Conservation (phyloP, 1,140 invertebrate genomes). For the Cotesia typhae region DNA sequence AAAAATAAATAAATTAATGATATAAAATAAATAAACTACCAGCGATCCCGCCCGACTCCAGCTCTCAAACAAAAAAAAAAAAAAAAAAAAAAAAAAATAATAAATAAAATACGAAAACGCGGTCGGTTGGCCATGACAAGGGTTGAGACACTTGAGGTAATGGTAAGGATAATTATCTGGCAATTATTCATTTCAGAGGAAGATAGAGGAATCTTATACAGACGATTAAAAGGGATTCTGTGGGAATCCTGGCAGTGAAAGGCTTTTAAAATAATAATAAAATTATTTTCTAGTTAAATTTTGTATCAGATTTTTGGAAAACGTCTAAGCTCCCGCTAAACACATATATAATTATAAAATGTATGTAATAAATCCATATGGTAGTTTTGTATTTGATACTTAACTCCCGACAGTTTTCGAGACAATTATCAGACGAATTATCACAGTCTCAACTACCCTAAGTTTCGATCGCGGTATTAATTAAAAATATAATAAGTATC, state of each 20-base stretch:
- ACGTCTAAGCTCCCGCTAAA: not conserved
- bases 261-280: slow-evolving; percentile 14
- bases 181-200: not conserved
- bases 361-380: not conserved
- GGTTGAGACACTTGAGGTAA: not conserved
- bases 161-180: slow-evolving; percentile 16
- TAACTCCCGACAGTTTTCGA: not conserved
- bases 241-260: slow-evolving; percentile 48
- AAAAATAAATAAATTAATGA: not conserved
- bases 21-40: slow-evolving; percentile 25
- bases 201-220: slow-evolving; percentile 17
- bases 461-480: slow-evolving; percentile 31
- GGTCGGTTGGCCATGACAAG: slow-evolving; percentile 30
- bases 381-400: too few relatives aligned
- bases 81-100: not conserved
- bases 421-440: slow-evolving; percentile 54
- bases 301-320: not conserved
- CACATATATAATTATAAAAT: not conserved
- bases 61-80: slow-evolving; percentile 33
- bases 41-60: slow-evolving; percentile 45
- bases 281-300: not conserved
- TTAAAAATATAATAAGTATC: slow-evolving; percentile 8
- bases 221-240: slow-evolving; percentile 5
- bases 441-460: slow-evolving; percentile 63
- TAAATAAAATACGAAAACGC: slow-evolving; percentile 1